Percentiles rank a stretch among this genome's conserved stretches.
Conservation (phyloP, 1,140 invertebrate genomes). For the Drosophila guanche region DNA sequence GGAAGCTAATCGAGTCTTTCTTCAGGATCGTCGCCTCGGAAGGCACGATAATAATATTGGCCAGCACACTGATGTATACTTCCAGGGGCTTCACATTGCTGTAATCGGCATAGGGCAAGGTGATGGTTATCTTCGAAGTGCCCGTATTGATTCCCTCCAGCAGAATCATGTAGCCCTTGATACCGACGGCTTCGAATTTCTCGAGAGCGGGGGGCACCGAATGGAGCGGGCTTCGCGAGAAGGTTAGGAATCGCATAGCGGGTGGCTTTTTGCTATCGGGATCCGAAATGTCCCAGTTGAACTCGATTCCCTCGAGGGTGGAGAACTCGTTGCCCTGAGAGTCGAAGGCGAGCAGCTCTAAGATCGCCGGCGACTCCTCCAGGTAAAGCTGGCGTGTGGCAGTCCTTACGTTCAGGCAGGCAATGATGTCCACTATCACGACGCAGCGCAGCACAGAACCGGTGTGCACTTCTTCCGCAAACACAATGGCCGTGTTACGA, state of each 20-base stretch:
- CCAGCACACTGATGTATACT: slow-evolving; percentile 90
- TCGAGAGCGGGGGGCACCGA: slow-evolving; percentile 89
- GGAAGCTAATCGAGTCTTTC: slow-evolving; percentile 88
- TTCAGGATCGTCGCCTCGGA: slow-evolving; percentile 90
- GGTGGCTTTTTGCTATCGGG: slow-evolving; percentile 71
- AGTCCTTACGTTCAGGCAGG: slow-evolving; percentile 90
- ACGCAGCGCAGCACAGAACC: no score
- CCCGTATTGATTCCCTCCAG: slow-evolving; percentile 97
- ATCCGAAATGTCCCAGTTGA: slow-evolving; percentile 92
- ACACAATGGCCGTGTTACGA: slow-evolving; percentile 93
- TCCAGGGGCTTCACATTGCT: slow-evolving; percentile 85
- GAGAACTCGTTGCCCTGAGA: slow-evolving; percentile 97
- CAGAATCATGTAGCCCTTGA: slow-evolving; percentile 92
- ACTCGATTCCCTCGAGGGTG: slow-evolving; percentile 94
- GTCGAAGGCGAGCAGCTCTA: slow-evolving; percentile 95
- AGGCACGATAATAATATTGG: slow-evolving; percentile 93
- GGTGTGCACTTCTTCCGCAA: slow-evolving; percentile 84
- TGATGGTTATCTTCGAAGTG: slow-evolving; percentile 89
- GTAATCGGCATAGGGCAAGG: slow-evolving; percentile 87
- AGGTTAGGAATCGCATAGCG: slow-evolving; percentile 91
- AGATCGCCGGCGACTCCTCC: slow-evolving; percentile 95
- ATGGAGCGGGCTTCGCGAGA: slow-evolving; percentile 87
- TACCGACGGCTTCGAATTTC: slow-evolving; percentile 89
- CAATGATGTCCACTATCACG: no score
- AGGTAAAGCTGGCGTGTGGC: slow-evolving; percentile 96